A percentile compares a stretch with the other conserved stretches of the same genome.
Conservation (phyloP, 2,113 vertebrate species). For the Rhizomys pruinosus region DNA sequence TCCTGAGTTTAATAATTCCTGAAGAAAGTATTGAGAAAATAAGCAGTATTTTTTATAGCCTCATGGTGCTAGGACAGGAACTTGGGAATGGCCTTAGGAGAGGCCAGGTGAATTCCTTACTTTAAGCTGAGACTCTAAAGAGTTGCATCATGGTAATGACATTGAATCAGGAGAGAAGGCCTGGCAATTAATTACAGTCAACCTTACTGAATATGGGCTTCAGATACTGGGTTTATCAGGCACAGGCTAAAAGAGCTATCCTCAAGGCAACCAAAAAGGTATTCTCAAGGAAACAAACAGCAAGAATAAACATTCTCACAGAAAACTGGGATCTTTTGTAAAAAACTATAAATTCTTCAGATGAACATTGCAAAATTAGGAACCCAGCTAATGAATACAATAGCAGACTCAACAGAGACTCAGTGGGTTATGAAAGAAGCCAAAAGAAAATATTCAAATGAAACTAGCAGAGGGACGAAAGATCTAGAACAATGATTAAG, state of each 20-base stretch:
- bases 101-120: not conserved
- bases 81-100: not conserved
- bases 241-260: not conserved
- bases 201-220: not conserved
- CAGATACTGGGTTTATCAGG: not conserved
- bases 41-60: not conserved
- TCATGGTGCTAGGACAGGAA: not conserved
- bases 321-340: not conserved
- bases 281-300: slow-evolving; percentile 19
- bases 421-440: not conserved
- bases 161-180: not conserved
- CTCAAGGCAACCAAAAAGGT: slow-evolving; percentile 19
- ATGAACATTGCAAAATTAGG: slow-evolving; percentile 23
- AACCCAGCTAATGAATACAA: not conserved
- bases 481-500: not conserved
- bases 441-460: not conserved
- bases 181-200: not conserved
- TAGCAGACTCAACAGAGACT: not conserved
- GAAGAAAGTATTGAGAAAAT: not conserved
- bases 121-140: not conserved
- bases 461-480: not conserved
- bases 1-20: not conserved
- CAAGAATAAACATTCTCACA: slow-evolving; percentile 26
- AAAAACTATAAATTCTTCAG: slow-evolving; percentile 16
- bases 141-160: not conserved